phyloP scores from a whole-genome alignment of 2,797 vertebrate species.

The Eupleurogrammus muticus region DNA sequence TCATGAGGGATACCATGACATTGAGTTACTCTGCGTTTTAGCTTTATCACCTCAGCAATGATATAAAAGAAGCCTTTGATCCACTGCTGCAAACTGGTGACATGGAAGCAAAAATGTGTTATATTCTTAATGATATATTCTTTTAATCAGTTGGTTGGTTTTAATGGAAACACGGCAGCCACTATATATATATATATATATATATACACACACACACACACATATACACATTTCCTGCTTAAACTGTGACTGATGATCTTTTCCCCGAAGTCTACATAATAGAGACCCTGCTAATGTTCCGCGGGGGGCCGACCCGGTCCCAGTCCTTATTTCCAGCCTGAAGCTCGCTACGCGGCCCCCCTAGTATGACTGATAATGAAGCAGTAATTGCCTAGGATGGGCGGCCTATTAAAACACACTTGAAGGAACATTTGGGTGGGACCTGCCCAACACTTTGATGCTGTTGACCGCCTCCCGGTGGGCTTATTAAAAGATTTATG shows the following conservation, averaged over 20 bases:
- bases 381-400: constrained; percentile 49
- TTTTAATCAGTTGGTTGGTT: background rate
- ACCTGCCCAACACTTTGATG: constrained; percentile 57
- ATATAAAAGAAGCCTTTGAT: constrained; percentile 11
- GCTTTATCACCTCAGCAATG: background rate
- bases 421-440: constrained; percentile 43
- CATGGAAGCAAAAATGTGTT: background rate
- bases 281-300: constrained; percentile 21
- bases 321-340: constrained; percentile 15
- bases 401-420: constrained; percentile 63
- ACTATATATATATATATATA: background rate
- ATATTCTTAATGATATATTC: no score
- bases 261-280: constrained; percentile 2
- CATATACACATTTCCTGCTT: background rate
- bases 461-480: constrained; percentile 31
- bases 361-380: constrained; percentile 38
- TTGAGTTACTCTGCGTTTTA: background rate
- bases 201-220: no score
- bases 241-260: constrained; percentile 18
- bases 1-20: constrained; percentile 3
- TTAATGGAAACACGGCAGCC: background rate
- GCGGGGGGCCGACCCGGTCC: background rate
- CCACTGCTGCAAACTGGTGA: background rate
- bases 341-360: constrained; percentile 23
- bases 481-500: constrained; percentile 68